phyloP scores from a whole-genome alignment of 2,888 invertebrate genomes.

The Neria commutata region DNA sequence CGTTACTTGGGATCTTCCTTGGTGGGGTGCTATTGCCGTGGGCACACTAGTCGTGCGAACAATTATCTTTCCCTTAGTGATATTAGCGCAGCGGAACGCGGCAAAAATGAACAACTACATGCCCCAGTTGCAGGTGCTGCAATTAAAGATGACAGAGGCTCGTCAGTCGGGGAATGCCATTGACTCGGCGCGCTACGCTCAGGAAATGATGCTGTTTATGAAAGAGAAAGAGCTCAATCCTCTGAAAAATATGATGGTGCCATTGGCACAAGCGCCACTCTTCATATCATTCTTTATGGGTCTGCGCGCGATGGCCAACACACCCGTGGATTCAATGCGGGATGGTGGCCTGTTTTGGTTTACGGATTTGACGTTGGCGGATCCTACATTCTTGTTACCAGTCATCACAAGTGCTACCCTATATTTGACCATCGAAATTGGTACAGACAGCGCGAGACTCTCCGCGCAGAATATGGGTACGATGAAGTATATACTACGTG shows the following conservation, averaged over 20 bases:
- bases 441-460: slow-evolving; percentile 76
- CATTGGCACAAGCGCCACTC: slow-evolving; percentile 83
- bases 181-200: slow-evolving; percentile 75
- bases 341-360: slow-evolving; percentile 94
- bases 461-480: slow-evolving; percentile 71
- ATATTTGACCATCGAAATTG: slow-evolving; percentile 80
- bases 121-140: slow-evolving; percentile 83
- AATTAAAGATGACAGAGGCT: slow-evolving; percentile 86
- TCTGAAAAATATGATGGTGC: slow-evolving; percentile 77
- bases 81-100: slow-evolving; percentile 80
- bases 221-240: slow-evolving; percentile 82
- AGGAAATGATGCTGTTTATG: slow-evolving; percentile 83
- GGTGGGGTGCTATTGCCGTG: slow-evolving; percentile 88
- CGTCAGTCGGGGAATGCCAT: slow-evolving; percentile 80
- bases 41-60: slow-evolving; percentile 81
- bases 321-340: slow-evolving; percentile 88
- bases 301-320: slow-evolving; percentile 84
- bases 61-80: slow-evolving; percentile 82
- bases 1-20: slow-evolving; percentile 80
- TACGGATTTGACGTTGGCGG: slow-evolving; percentile 85
- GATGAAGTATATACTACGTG: slow-evolving; percentile 77
- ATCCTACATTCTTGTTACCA: slow-evolving; percentile 88
- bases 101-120: slow-evolving; percentile 83
- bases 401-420: slow-evolving; percentile 83
- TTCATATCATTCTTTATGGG: slow-evolving; percentile 93